Evolutionary conservation across 30 jellyfish, hydroid and myxozoan genomes (phyloP).

Genomic region (Hydractinia echinata): DNA sequence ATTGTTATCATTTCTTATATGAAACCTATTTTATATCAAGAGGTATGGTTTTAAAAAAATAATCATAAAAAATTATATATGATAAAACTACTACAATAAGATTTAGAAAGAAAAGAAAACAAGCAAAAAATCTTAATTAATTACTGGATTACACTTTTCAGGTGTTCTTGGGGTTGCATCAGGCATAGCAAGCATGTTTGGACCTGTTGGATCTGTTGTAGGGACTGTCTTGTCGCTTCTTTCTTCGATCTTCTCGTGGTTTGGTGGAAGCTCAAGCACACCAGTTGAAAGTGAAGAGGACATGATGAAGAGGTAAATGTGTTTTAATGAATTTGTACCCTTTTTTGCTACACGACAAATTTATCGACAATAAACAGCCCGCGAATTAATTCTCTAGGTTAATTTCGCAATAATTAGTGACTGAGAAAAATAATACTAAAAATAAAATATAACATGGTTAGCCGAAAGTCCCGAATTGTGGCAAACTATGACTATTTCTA

Average conservation of each 20-base stretch:
- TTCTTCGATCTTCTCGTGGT: background rate
- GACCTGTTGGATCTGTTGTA: constrained; percentile 7
- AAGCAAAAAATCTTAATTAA: too few relatives aligned
- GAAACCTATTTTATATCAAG: too few relatives aligned
- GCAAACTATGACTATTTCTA: too few relatives aligned
- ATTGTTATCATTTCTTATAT: background rate
- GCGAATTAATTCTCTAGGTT: too few relatives aligned
- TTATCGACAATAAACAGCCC: too few relatives aligned
- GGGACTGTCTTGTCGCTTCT: background rate
- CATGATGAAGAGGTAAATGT: background rate
- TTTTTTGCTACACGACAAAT: background rate
- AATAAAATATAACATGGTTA: background rate
- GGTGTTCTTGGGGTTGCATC: constrained; percentile 12
- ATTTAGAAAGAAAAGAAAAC: background rate
- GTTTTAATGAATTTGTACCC: background rate
- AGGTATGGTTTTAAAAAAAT: too few relatives aligned
- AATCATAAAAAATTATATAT: background rate
- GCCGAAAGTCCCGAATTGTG: background rate
- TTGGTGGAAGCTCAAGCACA: background rate
- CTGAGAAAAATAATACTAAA: background rate
- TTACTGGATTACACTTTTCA: background rate
- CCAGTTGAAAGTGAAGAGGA: constrained; percentile 3
- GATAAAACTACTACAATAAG: too few relatives aligned
- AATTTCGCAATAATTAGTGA: too few relatives aligned
- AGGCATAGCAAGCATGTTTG: background rate